Evolutionary conservation across 2,888 invertebrate genomes (phyloP), one percentile per base, ranked within the genome.

Genomic region (Hybos culiciformis): DNA sequence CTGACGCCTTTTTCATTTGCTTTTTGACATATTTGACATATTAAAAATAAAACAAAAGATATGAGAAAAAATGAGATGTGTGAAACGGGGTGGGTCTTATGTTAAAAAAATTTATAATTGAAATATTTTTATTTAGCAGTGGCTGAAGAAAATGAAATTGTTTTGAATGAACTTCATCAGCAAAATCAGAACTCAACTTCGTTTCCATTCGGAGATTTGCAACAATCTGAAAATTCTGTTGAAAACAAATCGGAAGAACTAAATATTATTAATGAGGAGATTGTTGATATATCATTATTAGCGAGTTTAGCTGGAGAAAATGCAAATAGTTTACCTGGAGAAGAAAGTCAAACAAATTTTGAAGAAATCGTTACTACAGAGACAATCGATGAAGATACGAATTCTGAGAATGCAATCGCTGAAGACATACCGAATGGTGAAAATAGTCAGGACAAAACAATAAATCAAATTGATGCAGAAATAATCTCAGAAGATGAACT

Each of bases 401-500:
- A 56, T 3, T 64, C 64, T 1, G 56, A 62, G 20, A 61, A 59
- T 29, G 62, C 60, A 5, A 57, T 66, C 23, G 58, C 58, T 0
- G 62, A 60, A 47, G 60, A 61, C 19, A 56, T 59, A 24, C 59
- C 58, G 39, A 54, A 50, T 23, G 60, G 55, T 19, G 53, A 53
- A 14, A 61, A 63, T 39, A 53, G 52, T 3, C 63, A 63, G 44
- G 55, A 60, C 53, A 46, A 36, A 36, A 45, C 45, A 4, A 26
- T 39, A 37, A 42, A 38, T 46, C 82, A 83, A 52, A 80, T 82
- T 39, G 85, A 86, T 59, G 83, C 85, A 2, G 87, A 87, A 68
- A 81, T 83, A 43, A 83, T 87, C 33, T 86, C 85, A 1, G 86
- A 86, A 62, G 86, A 87, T 63, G 86, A 86, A 62, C 58, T 85